Evolutionary conservation across 2,888 invertebrate species (phyloP).

Genomic region (Chrysodeixis includens): DNA sequence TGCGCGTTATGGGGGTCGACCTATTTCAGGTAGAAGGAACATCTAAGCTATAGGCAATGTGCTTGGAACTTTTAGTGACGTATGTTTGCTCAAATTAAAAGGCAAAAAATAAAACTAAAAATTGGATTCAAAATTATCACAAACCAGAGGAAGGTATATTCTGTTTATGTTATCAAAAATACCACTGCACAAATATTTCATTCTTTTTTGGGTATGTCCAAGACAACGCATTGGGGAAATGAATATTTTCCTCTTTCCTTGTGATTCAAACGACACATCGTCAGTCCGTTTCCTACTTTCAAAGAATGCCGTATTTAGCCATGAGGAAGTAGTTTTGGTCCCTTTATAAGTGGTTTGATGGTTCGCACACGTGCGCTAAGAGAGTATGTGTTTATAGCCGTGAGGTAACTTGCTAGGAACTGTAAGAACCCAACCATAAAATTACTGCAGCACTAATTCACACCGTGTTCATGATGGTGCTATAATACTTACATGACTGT

Average conservation of each 20-base stretch:
- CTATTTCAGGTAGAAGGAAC: no score
- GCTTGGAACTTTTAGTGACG: no score
- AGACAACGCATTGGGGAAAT: not conserved
- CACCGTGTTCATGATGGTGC: no score
- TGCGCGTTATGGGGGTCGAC: no score
- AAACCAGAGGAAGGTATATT: not conserved
- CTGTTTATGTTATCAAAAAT: not conserved
- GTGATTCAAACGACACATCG: constrained; percentile 19
- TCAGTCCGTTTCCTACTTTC: constrained; percentile 41
- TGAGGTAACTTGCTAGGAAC: not conserved
- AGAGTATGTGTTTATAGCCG: not conserved
- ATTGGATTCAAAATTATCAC: no score
- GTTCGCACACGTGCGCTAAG: constrained; percentile 6
- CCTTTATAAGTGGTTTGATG: constrained; percentile 18
- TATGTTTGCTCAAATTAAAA: no score
- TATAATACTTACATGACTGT: no score
- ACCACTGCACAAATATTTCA: not conserved
- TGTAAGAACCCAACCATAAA: not conserved
- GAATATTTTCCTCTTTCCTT: constrained; percentile 6
- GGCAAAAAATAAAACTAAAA: no score
- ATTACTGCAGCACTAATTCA: not conserved
- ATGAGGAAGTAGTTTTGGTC: constrained; percentile 26
- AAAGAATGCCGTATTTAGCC: constrained; percentile 31
- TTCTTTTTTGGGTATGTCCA: not conserved
- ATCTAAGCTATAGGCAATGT: no score